Conservation (phyloP, 2,113 vertebrate species). For the Pedionomus torquatus region DNA sequence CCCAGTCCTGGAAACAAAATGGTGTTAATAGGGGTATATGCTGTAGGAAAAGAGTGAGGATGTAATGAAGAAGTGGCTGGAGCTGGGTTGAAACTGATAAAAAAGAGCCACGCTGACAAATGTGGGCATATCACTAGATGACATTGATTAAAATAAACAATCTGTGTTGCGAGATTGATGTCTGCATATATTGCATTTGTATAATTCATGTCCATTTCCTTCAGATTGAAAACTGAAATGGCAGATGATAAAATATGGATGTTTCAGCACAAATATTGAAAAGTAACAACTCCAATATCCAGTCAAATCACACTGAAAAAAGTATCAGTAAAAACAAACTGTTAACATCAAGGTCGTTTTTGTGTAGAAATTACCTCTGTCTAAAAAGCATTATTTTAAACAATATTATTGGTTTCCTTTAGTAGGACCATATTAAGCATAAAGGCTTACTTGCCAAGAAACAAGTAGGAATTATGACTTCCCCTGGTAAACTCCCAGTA, state of each 20-base stretch:
- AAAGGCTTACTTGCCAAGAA: neutral
- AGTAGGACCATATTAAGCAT: neutral
- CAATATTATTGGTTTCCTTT: neutral
- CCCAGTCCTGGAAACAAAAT: neutral
- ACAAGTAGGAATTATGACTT: neutral
- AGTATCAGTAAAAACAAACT: neutral
- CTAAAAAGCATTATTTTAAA: neutral
- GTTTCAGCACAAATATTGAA: neutral
- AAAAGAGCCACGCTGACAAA: neutral
- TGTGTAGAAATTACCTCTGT: neutral
- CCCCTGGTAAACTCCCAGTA: neutral
- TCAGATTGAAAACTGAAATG: neutral
- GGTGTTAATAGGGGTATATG: neutral
- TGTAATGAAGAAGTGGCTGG: neutral
- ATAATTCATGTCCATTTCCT: neutral
- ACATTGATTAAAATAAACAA: constrained; percentile 23
- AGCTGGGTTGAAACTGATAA: neutral
- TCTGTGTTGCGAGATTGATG: neutral
- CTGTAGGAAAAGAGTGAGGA: neutral
- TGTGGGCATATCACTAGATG: neutral
- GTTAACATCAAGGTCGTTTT: neutral
- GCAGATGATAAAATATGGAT: neutral
- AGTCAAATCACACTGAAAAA: neutral
- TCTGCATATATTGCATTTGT: constrained; percentile 5
- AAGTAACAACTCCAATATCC: neutral